These are phyloP conservation scores for Luidia sarsii DNA, from an alignment of 53 echinoderm and acorn worm species.

Conservation along the genomic window DNA sequence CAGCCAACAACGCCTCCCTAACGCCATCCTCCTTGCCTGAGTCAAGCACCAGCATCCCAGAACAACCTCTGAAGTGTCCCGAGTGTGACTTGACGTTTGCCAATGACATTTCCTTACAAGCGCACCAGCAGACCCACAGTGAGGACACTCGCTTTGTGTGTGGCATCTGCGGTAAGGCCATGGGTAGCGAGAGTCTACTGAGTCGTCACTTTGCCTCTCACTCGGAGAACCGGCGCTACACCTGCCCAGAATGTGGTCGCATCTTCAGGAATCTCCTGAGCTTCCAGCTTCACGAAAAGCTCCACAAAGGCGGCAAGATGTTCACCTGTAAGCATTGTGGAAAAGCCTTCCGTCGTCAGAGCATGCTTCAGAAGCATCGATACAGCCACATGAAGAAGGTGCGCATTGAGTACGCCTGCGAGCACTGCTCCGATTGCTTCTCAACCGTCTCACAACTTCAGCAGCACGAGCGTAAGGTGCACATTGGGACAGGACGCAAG, in stretches of 20 bases:
- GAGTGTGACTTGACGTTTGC: slow-evolving; percentile 14
- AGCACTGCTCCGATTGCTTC: slow-evolving; percentile 33
- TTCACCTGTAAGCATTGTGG: slow-evolving; percentile 40
- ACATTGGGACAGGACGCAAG: neutral
- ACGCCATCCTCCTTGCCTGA: neutral
- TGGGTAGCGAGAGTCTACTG: slow-evolving; percentile 19
- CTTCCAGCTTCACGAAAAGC: slow-evolving; percentile 38
- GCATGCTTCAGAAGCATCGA: slow-evolving; percentile 35
- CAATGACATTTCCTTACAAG: slow-evolving; percentile 20
- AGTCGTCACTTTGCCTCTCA: slow-evolving; percentile 36
- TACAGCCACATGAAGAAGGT: slow-evolving; percentile 39
- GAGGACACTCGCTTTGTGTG: slow-evolving; percentile 38
- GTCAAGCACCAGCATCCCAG: neutral
- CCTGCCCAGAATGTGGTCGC: slow-evolving; percentile 28
- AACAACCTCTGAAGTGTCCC: slow-evolving; percentile 12
- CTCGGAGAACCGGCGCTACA: slow-evolving; percentile 35
- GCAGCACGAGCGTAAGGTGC: slow-evolving; percentile 21
- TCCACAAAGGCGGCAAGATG: slow-evolving; percentile 26
- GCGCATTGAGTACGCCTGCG: slow-evolving; percentile 40
- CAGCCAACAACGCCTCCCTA: neutral
- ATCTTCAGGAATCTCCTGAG: slow-evolving; percentile 29
- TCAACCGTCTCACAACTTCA: slow-evolving; percentile 18
- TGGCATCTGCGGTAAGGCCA: slow-evolving; percentile 35
- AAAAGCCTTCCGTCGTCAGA: slow-evolving; percentile 38
- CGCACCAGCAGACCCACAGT: slow-evolving; percentile 24